Evolutionary conservation across 2,888 invertebrate genomes (phyloP), one percentile per base, ranked within the genome.

Genomic region (Athalia cordata): DNA sequence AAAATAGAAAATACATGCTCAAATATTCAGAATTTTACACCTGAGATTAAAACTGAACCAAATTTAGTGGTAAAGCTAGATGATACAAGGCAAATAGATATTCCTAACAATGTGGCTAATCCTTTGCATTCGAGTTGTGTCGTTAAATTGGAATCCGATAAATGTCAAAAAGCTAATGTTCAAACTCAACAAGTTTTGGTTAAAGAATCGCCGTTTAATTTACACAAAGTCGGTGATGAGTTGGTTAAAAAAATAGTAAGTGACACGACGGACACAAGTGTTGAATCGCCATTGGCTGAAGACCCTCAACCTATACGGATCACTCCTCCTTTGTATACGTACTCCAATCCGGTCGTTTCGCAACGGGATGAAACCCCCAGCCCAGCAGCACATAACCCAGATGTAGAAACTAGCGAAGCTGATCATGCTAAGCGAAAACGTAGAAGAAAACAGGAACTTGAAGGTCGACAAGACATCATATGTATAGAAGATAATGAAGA

Each of bases 241-340:
- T 78, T 87, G 79, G 87, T 86, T 75, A 89, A 89, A 77, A 89
- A 89, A 77, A 84, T 86, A 70, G 84, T 81, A 67, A 80, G 57
- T 64, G 81, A 66, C 77, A 77, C 75, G 43, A 85, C 82, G 13
- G 86, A 87, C 43, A 79, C 83, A 57, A 84, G 81, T 80, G 86
- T 85, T 65, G 86, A 86, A 77, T 89, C 90, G 61, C 89, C 90
- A 0, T 80, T 86, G 45, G 78, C 59, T 29, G 91, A 91, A 76
- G 94, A 95, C 85, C 94, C 94, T n/a, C 92, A 94, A 72, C 95
- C 95, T 13, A 93, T 95, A 81, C 92, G 95, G 81, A 93, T 94
- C 78, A 94, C 94, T 13, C 95, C 95, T 4, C 95, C 95, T 5
- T 91, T 95, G 15, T 96, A 95, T 87, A 95, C 95, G 0, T 96